phyloP scores from a whole-genome alignment of 2,113 vertebrate species.

The Carassius gibelio region DNA sequence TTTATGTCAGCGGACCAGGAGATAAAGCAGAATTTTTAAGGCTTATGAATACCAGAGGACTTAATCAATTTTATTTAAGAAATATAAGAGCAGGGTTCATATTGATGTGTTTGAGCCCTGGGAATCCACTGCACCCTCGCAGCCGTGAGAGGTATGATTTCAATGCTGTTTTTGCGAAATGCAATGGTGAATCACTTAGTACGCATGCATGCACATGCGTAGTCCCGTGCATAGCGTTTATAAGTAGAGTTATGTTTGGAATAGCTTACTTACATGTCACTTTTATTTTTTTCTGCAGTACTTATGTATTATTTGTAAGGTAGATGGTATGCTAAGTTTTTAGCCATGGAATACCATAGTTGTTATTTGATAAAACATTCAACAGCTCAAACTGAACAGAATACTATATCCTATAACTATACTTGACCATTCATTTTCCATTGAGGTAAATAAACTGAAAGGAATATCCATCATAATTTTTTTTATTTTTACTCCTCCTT shows the following conservation, averaged over 20 bases:
- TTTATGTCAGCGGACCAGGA: slow-evolving; percentile 72
- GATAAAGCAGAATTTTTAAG: slow-evolving; percentile 79
- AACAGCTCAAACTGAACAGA: neutral
- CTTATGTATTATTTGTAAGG: neutral
- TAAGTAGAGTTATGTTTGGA: neutral
- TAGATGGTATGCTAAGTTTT: neutral
- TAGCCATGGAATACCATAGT: neutral
- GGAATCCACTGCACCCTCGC: slow-evolving; percentile 21
- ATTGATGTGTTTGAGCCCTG: slow-evolving; percentile 69
- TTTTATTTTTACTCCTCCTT: neutral
- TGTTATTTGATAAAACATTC: neutral
- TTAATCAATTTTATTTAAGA: slow-evolving; percentile 77
- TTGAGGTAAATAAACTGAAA: neutral
- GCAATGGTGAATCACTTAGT: neutral
- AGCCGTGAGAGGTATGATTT: slow-evolving; percentile 4
- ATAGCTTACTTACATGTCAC: neutral
- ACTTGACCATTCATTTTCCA: neutral
- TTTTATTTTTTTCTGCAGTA: neutral
- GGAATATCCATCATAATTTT: neutral
- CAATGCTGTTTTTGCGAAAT: slow-evolving; percentile 1
- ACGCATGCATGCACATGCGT: neutral
- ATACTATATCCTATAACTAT: neutral
- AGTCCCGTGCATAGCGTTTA: neutral
- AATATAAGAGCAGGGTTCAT: slow-evolving; percentile 70
- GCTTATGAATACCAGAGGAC: slow-evolving; percentile 79